Base-by-base conservation (phyloP, 2,888 invertebrate species). In the Steromphala cineraria region DNA sequence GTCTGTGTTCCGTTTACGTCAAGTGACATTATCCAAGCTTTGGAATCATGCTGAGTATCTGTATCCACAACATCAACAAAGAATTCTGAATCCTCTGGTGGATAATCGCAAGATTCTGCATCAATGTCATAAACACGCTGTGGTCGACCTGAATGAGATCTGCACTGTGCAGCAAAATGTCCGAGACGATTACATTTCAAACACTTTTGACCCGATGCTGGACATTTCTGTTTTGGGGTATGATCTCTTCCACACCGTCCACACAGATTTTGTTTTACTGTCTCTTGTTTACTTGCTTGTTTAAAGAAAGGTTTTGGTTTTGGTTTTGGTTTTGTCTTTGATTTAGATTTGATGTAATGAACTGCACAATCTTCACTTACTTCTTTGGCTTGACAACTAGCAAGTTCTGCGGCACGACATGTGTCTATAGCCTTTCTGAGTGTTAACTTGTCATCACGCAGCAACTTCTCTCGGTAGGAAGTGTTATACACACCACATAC, bases 121-220 rank as follows among this genome's bases (percentile, higher is more conserved):
- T 36, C 7, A 36, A 36, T 4, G 7, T 36, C 36, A 4, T 36
- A 36, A 36, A 36, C 36, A 36, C 36, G 36, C 7, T 7, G 36
- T 4, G 36, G 7, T 36, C 7, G 36, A 36, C 36, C 36, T 36
- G 36, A 36, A 36, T 8, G 24, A 36, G 46, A 24, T 55, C 62
- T 67, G 62, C 13, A 53, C 76, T 67, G 62, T 77, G n/a, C n/a
- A n/a, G n/a, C n/a, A n/a, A n/a, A n/a, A n/a, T n/a, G 80, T 36
- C 77, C 77, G 5, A 36, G 56, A 31, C 56, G 53, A 40, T 52
- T 19, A 75, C 80, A 76, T 19, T 36, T 62, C 5, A 46, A 31
- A 53, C 80, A 77, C 19, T 40, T 74, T 67, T 55, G n/a, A 21
- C 55, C 55, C 2, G n/a, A 21, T 55, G 80, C 80, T 53, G 80